Base-by-base conservation (phyloP, 2,888 invertebrate genomes). In the Netelia melanura region DNA sequence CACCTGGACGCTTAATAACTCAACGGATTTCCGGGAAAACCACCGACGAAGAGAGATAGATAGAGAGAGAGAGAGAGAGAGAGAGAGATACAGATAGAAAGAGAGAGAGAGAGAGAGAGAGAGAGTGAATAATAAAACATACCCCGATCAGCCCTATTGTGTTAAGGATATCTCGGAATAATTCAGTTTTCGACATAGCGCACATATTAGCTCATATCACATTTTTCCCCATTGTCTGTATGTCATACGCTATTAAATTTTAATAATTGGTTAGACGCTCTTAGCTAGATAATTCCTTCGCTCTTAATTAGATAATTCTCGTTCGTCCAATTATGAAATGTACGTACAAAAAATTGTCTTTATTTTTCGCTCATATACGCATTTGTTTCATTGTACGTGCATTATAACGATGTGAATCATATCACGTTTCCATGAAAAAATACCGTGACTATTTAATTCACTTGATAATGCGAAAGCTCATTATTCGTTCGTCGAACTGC, bases 1-100 rank as follows among this genome's bases (percentile, higher is more conserved):
- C 87, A 88, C 79, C 82, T 87, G 87, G 78, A 87, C 85, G 86
- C 86, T 88, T 87, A 89, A 89, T 88, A 87, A 90, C 85, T 88
- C 86, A 88, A 67, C 74, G 74, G 83, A 81, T 85, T 81, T 25
- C 71, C 62, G 43, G 64, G 30, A 64, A 68, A 65, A 58, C 48
- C 38, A 3, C 38, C 30, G 21, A 65, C 17, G 23, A 64, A 71
- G 54, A 17, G 23, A 52, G 67, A 38, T 1, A 38, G 43, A 38
- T 48, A 67, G 67, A 5, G 2, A 5, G 5, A 21, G 21, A 21
- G 21, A 21, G 21, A 21, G 21, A 1, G 21, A 21, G 21, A 21
- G 21, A 21, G 21, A 21, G 21, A 21, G 21, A 21, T 0, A 21
- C 0, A 21, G 21, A 21, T 1, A 21, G 21, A 21, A 1, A 21